Evolutionary conservation across 2,888 invertebrate species (phyloP), one percentile per base, ranked within the genome.

Genomic region (Gastrophysa polygoni): DNA sequence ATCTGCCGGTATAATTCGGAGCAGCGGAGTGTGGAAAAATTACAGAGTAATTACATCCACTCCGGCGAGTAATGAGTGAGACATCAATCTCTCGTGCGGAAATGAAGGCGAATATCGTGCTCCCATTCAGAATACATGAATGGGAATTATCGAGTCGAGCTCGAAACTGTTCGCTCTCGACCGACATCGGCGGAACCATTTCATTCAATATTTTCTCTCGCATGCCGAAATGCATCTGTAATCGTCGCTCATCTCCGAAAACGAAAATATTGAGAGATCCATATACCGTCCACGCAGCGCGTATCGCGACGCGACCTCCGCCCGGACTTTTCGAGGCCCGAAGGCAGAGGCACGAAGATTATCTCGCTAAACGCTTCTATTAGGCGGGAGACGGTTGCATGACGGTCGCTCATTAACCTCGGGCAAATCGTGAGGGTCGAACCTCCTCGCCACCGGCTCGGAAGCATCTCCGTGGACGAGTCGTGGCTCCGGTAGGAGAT

Each of bases 401-500:
- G 69, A 66, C 61, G 61, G 55, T 65, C 59, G 59, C 67, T 66
- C 64, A 69, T 69, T 69, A 57, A 69, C 69, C 67, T 56, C 57
- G 52, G 64, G 66, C 64, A 61, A 52, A 66, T 64, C 69, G 69
- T 69, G 67, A 69, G 64, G 64, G 63, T 56, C 66, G 64, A 69
- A 63, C 69, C 69, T 69, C 67, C 67, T 57, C 62, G 68, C 67
- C 68, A 61, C 66, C 55, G 63, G 66, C 66, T 68, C 68, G 65
- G 64, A 64, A 68, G 68, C 68, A 63, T 67, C 62, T 44, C 34
- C 52, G 24, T 16, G 34, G 17, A 20, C 48, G 52, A 52, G 34
- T 21, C 52, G 21, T 18, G 52, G 14, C 29, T 52, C 29, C 17
- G 21, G 24, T 54, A 24, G 24, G 28, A 17, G 43, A 54, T 38